Base-by-base conservation (phyloP, 1,140 invertebrate genomes). In the Lordiphosa stackelbergi region DNA sequence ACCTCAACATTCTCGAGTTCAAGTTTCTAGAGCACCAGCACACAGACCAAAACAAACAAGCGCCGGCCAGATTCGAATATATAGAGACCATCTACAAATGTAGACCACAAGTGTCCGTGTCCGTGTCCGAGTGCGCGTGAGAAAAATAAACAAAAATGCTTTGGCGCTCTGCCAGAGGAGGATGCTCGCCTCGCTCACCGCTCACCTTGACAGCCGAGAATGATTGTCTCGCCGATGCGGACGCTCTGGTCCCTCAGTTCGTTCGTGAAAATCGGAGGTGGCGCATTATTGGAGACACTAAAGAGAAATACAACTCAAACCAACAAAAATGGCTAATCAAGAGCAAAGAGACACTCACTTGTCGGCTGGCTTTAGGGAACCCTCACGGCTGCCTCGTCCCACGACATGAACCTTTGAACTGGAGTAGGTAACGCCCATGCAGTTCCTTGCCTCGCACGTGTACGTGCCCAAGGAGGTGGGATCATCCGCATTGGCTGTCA, bases 391-490 rank as follows among this genome's bases (percentile, higher is more conserved):
- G 35, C 90, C 90, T 61, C 90, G 91, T 5, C 92, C 92, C 38
- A 93, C 90, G 10, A 95, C 92, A 70, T 95, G 93, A 11, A 95
- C 93, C 85, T 92, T 93, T 6, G 94, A 96, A n/a, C 92, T 94
- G 34, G 94, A 95, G 69, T 92, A 92, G 1, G 93, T 91, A 47
- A 91, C 91, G 24, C 95, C 95, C 93, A 96, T 94, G 79, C 94
- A 96, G 85, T 96, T 96, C n/a, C 92, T 89, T 0, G 95, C 95
- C 79, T 95, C 93, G 65, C 95, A 96, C 0, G 93, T 94, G 79
- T 96, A 96, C 1, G 93, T 94, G 22, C 95, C 95, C 24, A 96
- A 88, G 2, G 94, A 95, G 0, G 94, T 95, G 4, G 94, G 93
- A 85, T 96, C 94, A 54, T 93, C 91, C 0, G 93, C 90, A 74